phyloP scores from a whole-genome alignment of 2,797 vertebrate species.

The Adelosebastes latens region DNA sequence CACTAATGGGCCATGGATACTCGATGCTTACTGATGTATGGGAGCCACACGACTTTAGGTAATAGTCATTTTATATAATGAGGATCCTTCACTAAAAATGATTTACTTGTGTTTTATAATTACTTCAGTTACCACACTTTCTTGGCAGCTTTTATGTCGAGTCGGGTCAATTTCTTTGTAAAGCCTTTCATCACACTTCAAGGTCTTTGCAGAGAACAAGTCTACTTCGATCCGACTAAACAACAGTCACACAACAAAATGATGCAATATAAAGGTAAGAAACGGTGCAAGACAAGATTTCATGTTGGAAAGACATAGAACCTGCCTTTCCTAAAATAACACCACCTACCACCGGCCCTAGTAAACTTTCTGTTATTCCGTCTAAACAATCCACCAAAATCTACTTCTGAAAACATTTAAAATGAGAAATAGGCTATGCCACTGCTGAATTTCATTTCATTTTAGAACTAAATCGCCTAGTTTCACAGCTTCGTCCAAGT shows the following conservation, averaged over 20 bases:
- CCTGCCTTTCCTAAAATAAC: neutral
- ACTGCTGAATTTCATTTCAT: too few species aligned
- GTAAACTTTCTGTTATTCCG: too few species aligned
- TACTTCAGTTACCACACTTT: slow-evolving; percentile 12
- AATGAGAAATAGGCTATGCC: too few species aligned
- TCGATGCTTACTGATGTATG: slow-evolving; percentile 62
- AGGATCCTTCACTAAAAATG: slow-evolving; percentile 42
- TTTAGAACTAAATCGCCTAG: too few species aligned
- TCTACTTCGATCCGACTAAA: neutral
- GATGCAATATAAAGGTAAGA: slow-evolving; percentile 9
- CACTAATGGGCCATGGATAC: slow-evolving; percentile 69
- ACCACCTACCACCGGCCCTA: neutral
- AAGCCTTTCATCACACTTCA: slow-evolving; percentile 13
- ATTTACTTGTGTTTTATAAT: slow-evolving; percentile 45
- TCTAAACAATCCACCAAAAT: too few species aligned
- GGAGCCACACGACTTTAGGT: slow-evolving; percentile 44
- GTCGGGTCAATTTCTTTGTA: slow-evolving; percentile 1
- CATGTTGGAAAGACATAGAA: neutral
- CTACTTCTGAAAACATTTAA: too few species aligned
- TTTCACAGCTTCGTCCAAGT: too few species aligned
- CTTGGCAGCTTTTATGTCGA: slow-evolving; percentile 6
- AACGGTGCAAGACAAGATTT: neutral
- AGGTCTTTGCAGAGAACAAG: neutral
- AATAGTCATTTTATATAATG: slow-evolving; percentile 57
- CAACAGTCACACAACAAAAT: slow-evolving; percentile 2